Percentiles rank a stretch among this genome's conserved stretches.
These are phyloP conservation scores for Patiria miniata DNA, from an alignment of 35 echinoderm and acorn worm species.

Conservation along the genomic window DNA sequence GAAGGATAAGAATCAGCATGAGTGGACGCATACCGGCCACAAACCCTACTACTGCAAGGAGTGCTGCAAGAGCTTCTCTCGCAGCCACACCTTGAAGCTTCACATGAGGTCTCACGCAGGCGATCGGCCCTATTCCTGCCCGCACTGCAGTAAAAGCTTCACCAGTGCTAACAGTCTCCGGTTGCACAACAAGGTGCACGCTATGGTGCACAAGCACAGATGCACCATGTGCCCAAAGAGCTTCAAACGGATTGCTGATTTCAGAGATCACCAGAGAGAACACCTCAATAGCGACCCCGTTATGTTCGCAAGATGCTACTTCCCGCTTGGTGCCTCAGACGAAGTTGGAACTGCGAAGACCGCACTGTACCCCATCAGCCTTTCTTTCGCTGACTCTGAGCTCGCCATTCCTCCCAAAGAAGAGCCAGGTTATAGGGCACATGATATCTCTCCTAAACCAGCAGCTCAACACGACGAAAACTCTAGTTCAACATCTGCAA, in stretches of 20 bases:
- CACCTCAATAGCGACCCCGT: background rate
- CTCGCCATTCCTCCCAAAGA: too few relatives aligned
- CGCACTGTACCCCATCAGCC: background rate
- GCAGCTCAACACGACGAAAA: too few relatives aligned
- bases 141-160: constrained; percentile 2
- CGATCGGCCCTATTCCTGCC: constrained; percentile 83
- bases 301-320: background rate
- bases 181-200: background rate
- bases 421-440: too few relatives aligned
- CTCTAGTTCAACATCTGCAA: too few relatives aligned
- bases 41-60: background rate
- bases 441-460: too few relatives aligned
- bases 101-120: constrained; percentile 89
- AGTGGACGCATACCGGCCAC: background rate
- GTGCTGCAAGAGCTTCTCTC: background rate
- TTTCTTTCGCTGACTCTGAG: background rate
- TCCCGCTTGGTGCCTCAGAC: background rate
- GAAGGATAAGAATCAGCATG: constrained; percentile 8
- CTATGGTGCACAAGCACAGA: background rate
- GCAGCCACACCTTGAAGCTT: constrained; percentile 52
- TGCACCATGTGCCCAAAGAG: constrained; percentile 4
- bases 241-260: constrained; percentile 2
- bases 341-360: background rate
- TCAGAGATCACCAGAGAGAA: background rate
- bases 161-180: background rate